Evolutionary conservation across 2,888 invertebrate genomes (phyloP).

Genomic region (Zhengitettix transpicula): DNA sequence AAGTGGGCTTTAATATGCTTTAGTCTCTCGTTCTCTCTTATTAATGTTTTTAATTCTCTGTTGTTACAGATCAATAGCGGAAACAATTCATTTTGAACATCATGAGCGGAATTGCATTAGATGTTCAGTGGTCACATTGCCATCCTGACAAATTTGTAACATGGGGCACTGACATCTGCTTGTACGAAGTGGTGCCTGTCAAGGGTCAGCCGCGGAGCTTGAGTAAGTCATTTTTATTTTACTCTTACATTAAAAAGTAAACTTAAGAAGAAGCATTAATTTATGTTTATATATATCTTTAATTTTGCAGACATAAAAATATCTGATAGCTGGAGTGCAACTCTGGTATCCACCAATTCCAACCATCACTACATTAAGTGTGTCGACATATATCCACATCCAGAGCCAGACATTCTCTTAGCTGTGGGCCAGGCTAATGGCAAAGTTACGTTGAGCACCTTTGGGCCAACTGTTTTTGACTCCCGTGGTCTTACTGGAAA

Average conservation of each 20-base stretch:
- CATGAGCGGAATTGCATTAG: conserved; percentile 47
- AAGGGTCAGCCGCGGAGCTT: too few relatives aligned
- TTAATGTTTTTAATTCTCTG: too few relatives aligned
- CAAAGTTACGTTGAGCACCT: conserved; percentile 63
- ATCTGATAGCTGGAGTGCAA: conserved; percentile 50
- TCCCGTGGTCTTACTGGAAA: conserved; percentile 50
- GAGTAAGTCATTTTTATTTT: neutral
- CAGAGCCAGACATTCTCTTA: conserved; percentile 58
- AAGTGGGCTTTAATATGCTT: too few relatives aligned
- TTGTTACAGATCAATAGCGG: too few relatives aligned
- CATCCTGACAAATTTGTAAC: conserved; percentile 66
- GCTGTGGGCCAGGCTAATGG: conserved; percentile 83
- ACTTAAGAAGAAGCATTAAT: neutral
- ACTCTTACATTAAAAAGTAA: neutral
- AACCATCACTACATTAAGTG: conserved; percentile 69
- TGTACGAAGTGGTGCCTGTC: conserved; percentile 49
- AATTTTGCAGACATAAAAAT: conserved; percentile 32
- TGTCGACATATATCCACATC: conserved; percentile 68
- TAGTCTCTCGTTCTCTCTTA: too few relatives aligned
- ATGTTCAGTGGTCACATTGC: conserved; percentile 77
- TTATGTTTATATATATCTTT: neutral
- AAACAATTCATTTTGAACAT: too few relatives aligned
- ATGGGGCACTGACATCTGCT: conserved; percentile 77
- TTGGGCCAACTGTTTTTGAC: conserved; percentile 52
- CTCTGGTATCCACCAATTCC: conserved; percentile 53